Conservation (phyloP, 2,113 vertebrate species). For the Orcinus orca region DNA sequence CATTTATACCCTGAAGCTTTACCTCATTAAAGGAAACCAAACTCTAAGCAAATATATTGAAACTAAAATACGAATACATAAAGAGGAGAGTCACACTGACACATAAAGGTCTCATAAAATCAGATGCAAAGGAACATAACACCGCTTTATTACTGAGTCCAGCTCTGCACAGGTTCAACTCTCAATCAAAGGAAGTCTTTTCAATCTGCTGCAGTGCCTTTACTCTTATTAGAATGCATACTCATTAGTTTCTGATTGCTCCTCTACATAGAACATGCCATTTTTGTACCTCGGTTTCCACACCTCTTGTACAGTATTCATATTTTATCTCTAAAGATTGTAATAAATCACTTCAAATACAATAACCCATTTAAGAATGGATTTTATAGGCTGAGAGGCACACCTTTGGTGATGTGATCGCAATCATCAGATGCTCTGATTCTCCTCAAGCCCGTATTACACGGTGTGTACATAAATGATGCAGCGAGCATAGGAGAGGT, state of each 20-base stretch:
- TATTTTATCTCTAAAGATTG: constrained; percentile 63
- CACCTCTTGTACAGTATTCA: constrained; percentile 27
- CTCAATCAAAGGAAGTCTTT: constrained; percentile 57
- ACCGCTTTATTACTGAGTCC: background rate
- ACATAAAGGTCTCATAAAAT: constrained; percentile 50
- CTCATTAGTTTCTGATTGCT: constrained; percentile 67
- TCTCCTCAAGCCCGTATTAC: background rate
- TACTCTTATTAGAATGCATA: constrained; percentile 49
- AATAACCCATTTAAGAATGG: constrained; percentile 48
- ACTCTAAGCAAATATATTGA: constrained; percentile 54
- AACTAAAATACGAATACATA: constrained; percentile 40
- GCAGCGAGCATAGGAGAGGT: background rate
- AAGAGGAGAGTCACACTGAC: constrained; percentile 24
- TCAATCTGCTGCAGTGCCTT: constrained; percentile 22
- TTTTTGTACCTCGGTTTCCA: constrained; percentile 49
- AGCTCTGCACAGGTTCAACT: background rate
- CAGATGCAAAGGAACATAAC: background rate
- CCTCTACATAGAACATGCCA: constrained; percentile 43
- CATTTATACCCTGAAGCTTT: constrained; percentile 26
- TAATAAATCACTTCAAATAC: constrained; percentile 60
- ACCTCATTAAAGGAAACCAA: constrained; percentile 56
- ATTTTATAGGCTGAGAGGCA: constrained; percentile 58
- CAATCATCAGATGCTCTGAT: background rate
- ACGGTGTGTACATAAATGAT: background rate
- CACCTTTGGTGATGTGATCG: constrained; percentile 11